Evolutionary conservation across 1,140 invertebrate genomes (phyloP).

Genomic region (Xylocopa sonorina): DNA sequence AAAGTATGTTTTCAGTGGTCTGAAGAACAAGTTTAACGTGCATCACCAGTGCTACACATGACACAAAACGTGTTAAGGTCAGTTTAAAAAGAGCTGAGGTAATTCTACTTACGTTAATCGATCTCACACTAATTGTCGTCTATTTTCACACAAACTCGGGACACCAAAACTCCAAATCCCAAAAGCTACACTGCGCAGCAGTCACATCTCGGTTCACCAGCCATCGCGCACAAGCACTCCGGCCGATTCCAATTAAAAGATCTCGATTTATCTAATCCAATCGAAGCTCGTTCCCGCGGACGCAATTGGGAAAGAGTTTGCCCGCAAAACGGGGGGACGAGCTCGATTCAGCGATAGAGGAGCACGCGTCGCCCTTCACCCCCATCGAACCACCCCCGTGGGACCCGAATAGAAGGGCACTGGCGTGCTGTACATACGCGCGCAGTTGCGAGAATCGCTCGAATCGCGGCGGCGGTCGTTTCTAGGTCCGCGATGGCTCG

Average conservation of each 20-base stretch:
- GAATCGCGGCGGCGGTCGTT: constrained; percentile 43
- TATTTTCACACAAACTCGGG: too few relatives aligned
- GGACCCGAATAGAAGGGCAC: neutral
- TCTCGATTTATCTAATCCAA: constrained; percentile 8
- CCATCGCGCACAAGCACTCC: neutral
- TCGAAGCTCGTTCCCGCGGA: neutral
- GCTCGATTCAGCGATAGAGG: constrained; percentile 45
- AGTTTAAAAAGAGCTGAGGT: too few relatives aligned
- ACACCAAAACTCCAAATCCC: too few relatives aligned
- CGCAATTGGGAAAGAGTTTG: neutral
- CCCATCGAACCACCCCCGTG: constrained; percentile 36
- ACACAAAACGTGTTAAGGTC: too few relatives aligned
- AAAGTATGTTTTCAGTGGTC: too few relatives aligned
- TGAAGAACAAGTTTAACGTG: too few relatives aligned
- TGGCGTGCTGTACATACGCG: constrained; percentile 15
- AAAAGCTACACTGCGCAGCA: too few relatives aligned
- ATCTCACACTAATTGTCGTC: too few relatives aligned
- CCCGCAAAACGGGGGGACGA: neutral
- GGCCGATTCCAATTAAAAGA: constrained; percentile 16
- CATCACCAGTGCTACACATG: too few relatives aligned
- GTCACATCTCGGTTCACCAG: too few relatives aligned
- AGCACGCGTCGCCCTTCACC: constrained; percentile 55
- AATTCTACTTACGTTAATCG: too few relatives aligned
- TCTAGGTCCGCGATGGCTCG: constrained; percentile 36
- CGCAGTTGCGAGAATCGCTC: constrained; percentile 41